Evolutionary conservation across 2,888 invertebrate genomes (phyloP), one percentile per base, ranked within the genome.

Genomic region (Troides aeacus): DNA sequence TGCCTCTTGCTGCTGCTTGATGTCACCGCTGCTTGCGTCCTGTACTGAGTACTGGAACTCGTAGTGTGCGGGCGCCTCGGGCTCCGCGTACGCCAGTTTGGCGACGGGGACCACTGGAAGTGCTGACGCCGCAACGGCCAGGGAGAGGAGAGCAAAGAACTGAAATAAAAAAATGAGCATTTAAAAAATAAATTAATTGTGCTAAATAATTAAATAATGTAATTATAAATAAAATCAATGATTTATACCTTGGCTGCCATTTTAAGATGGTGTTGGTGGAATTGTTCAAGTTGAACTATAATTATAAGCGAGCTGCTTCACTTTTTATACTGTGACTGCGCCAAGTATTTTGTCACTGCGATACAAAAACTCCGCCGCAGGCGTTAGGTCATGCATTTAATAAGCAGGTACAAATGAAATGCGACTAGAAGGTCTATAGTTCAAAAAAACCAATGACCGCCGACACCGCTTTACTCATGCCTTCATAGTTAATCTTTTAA

Each of bases 41-140:
- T 90, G 88, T 67, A 92, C 90, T 69, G 90, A 88, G 84, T 92
- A 92, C 50, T 82, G 79, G 84, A 85, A 92, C 67, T 90, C 88
- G 82, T 92, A 92, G 73, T 89, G 84, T 6, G 90, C 90, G 39
- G 89, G 90, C 1, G 82, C 84, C 71, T 89, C 86, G 7, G 81
- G 79, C 68, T 88, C 84, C 1, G 84, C 85, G 77, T 89, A 86
- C 23, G 84, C 84, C 30, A 84, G 76, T 72, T 89, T 86, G 68
- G 81, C 77, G 39, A 83, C 74, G 46, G 89, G 86, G 63, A 83
- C 76, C 69, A 78, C 72, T 42, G 79, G 77, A 10, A 78, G 70
- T 24, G 79, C 77, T n/a, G 77, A 74, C 1, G 79, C 79, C 7
- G 75, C 79, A 46, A 77, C 78, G 73, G 84, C 88, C 77, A 89